Conservation (phyloP, 2,113 vertebrate species). For the Enhydra lutris region DNA sequence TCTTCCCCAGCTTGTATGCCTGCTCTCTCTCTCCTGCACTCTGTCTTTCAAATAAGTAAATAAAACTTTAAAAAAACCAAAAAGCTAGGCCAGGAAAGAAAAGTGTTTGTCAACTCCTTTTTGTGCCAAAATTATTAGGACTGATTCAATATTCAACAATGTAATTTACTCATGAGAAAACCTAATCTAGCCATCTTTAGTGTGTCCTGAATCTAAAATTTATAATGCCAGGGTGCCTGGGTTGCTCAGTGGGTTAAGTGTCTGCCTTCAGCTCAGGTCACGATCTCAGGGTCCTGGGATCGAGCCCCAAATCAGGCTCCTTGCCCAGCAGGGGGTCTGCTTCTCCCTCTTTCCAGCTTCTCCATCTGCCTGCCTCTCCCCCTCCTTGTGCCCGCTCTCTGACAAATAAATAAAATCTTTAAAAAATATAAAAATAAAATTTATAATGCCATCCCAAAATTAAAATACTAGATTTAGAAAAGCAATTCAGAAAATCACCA, state of each 20-base stretch:
- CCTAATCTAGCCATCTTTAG: neutral
- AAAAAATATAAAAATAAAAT: neutral
- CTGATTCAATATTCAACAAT: neutral
- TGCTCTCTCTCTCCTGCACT: neutral
- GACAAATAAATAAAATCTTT: too few species aligned
- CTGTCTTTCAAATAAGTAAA: too few species aligned
- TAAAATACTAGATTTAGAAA: neutral
- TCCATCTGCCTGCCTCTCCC: too few species aligned
- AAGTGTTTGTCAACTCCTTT: neutral
- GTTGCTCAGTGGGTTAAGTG: too few species aligned
- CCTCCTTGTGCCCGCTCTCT: too few species aligned
- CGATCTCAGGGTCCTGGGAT: too few species aligned
- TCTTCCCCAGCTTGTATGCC: neutral
- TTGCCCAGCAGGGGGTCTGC: too few species aligned
- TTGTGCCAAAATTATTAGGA: neutral
- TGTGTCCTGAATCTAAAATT: neutral
- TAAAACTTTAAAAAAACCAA: too few species aligned
- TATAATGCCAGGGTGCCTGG: neutral
- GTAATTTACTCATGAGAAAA: neutral
- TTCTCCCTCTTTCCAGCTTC: too few species aligned
- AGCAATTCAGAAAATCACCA: neutral
- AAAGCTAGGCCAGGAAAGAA: neutral
- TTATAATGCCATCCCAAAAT: neutral
- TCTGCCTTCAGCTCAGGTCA: too few species aligned
- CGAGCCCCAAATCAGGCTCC: too few species aligned